Base-by-base conservation (phyloP, 2,113 vertebrate species). In the Ictalurus furcatus region DNA sequence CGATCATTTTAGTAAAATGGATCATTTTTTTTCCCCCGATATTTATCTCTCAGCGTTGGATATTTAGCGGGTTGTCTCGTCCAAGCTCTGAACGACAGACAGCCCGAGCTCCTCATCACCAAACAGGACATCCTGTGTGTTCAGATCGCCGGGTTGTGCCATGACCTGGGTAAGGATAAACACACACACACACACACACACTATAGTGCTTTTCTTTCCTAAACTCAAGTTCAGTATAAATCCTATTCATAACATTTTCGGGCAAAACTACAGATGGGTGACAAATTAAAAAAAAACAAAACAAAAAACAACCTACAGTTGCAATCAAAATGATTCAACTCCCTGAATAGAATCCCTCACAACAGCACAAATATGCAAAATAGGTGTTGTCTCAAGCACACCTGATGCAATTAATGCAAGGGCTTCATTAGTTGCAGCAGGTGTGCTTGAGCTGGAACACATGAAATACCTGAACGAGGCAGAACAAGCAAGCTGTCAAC, bases 141-240 rank as follows among this genome's bases (percentile, higher is more conserved):
- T 84, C 97, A 98, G 94, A 98, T 99, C 0, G 98, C 98, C 13
- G 98, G 98, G 0, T 97, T 99, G 84, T 99, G 98, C 88, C 98
- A 99, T 3, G 98, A 99, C 92, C 93, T 99, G 19, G 98, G 98
- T 99, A 90, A 94, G 92, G 17, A 44, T 28, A 73, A 17, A 71
- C 48, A 7, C 23, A 44, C 58, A 40, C 81, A 13, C 40, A 13
- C 16, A 12, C 81, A 52, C 25, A n/a, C 48, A 78, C 37, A 78
- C 74, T 17, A 8, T 56, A n/a, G 7, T 54, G 28, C 48, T n/a
- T n/a, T 56, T 30, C 14, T 14, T 34, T 34, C 6, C 52, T 19
- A 1, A n/a, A 54, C 25, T n/a, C 6, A 2, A 1, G 5, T 28
- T 17, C 61, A 6, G n/a, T 2, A 12, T 71, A 71, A 71, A 71